Evolutionary conservation across 1,140 invertebrate species (phyloP), one percentile per base, ranked within the genome.

Genomic region (Sinella curviseta): DNA sequence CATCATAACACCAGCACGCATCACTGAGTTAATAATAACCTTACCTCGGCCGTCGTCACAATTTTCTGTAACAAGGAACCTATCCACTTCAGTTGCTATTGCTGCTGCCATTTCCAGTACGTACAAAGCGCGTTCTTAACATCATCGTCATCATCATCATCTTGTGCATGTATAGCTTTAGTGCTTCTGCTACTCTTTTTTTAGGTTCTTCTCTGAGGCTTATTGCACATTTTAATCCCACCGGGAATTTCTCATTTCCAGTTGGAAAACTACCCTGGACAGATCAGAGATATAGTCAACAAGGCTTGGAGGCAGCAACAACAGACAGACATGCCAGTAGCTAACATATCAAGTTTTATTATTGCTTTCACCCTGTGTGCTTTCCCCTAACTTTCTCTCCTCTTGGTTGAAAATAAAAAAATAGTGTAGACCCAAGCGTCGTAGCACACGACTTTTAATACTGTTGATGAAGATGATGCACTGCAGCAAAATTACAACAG

Each of bases 161-260:
- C 20, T 8, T 20, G 8, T 20, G 39, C 8, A 8, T 48, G 8
- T 48, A 12, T 48, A 12, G 8, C 39, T 48, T 8, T 12, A 20
- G 20, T 8, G 8, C 39, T 48, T 48, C 39, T 48, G 20, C 8
- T 48, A 48, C 20, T 48, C 39, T 20, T 48, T 48, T 8, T 48
- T 20, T 48, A 48, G 39, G 8, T 20, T 8, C 39, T 12, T 48
- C 39, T n/a, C n/a, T 60, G 55, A 60, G 55, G 65, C 28, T 70
- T 70, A 70, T 70, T 70, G 65, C 65, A 70, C 65, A 70, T 70
- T 70, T 70, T 70, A 70, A 70, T 70, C 65, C 65, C 65, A 70
- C 28, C 8, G 65, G 65, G 65, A 70, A 70, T 70, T 70, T 70
- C 31, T 33, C 31, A 60, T 60, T 26, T 60, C 55, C 55, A 60